Conservation (phyloP, 2,113 vertebrate species). For the Pachycephala philippinensis region DNA sequence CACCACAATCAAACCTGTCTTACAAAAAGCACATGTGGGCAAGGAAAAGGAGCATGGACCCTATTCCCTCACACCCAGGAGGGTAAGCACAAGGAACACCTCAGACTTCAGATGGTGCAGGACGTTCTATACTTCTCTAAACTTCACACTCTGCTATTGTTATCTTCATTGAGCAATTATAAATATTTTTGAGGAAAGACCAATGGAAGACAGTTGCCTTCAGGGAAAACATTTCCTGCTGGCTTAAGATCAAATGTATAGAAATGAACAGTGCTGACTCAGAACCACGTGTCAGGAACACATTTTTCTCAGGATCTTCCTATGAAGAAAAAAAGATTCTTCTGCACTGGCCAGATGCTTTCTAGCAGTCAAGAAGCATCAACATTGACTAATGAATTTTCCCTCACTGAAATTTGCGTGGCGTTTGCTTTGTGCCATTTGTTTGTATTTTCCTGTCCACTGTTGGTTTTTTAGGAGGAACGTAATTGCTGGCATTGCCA, state of each 20-base stretch:
- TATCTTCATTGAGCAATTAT: neutral
- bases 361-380: neutral
- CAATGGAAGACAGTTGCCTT: slow-evolving; percentile 5
- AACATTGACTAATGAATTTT: neutral
- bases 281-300: neutral
- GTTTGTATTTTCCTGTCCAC: slow-evolving; percentile 49
- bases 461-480: slow-evolving; percentile 23
- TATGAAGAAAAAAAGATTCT: neutral
- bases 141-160: neutral
- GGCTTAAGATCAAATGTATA: neutral
- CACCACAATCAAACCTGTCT: neutral
- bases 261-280: neutral
- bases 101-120: neutral
- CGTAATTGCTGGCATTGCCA: neutral
- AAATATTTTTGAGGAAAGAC: neutral
- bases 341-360: neutral
- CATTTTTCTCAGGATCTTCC: neutral
- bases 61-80: neutral
- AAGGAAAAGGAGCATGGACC: neutral
- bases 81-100: neutral
- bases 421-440: slow-evolving; percentile 24
- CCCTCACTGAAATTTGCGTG: slow-evolving; percentile 20
- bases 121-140: neutral
- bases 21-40: neutral
- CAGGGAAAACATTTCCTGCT: slow-evolving; percentile 24